These are phyloP conservation scores for Druceiella hillmani DNA, from an alignment of 2,888 invertebrate genomes.

Conservation along the genomic window DNA sequence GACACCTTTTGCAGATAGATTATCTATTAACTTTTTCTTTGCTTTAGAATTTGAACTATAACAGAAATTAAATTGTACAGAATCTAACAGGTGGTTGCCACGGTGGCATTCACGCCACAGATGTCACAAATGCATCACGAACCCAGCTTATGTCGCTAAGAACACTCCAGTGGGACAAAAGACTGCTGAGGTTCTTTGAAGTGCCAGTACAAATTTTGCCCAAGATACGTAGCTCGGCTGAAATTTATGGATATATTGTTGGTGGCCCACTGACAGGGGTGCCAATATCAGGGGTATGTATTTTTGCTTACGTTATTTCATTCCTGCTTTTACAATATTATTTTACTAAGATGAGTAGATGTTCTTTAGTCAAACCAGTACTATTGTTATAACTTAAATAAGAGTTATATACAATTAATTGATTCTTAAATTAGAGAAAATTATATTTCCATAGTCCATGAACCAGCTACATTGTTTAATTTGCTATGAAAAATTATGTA, in stretches of 20 bases:
- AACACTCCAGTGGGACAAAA: slow-evolving; percentile 84
- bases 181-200: slow-evolving; percentile 81
- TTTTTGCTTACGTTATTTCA: slow-evolving; percentile 5
- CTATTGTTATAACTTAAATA: too few species aligned
- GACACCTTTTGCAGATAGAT: too few species aligned
- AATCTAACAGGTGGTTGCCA: slow-evolving; percentile 55
- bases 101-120: slow-evolving; percentile 74
- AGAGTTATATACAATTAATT: too few species aligned
- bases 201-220: slow-evolving; percentile 82
- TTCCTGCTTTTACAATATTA: not conserved
- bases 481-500: too few species aligned
- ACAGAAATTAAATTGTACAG: slow-evolving; percentile 31
- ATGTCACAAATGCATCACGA: slow-evolving; percentile 95
- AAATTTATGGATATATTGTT: slow-evolving; percentile 80
- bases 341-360: too few species aligned
- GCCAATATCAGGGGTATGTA: slow-evolving; percentile 81
- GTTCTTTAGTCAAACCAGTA: too few species aligned
- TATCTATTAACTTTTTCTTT: too few species aligned
- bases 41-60: too few species aligned
- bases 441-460: too few species aligned
- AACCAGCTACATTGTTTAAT: too few species aligned
- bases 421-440: too few species aligned
- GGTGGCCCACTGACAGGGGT: slow-evolving; percentile 70
- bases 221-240: slow-evolving; percentile 84
- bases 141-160: slow-evolving; percentile 94